These are phyloP conservation scores for Axis porcinus DNA, from an alignment of 2,113 vertebrate species.

Conservation along the genomic window DNA sequence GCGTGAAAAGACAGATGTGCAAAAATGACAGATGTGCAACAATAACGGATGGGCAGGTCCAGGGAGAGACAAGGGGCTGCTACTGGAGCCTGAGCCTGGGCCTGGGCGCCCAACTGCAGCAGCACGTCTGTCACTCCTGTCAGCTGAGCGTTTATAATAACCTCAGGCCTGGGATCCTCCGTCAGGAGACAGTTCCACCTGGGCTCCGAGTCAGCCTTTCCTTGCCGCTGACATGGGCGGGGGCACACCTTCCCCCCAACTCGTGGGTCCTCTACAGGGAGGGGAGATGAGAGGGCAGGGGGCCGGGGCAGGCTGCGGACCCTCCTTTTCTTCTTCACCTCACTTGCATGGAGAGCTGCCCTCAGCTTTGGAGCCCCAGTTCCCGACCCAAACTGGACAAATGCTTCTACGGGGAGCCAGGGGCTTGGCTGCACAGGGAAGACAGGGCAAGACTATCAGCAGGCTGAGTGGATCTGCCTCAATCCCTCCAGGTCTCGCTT, in stretches of 20 bases:
- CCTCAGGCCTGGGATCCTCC: neutral
- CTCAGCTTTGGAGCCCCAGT: neutral
- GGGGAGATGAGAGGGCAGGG: neutral
- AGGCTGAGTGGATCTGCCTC: neutral
- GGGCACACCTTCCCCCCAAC: neutral
- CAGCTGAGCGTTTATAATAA: neutral
- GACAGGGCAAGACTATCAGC: neutral
- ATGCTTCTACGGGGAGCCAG: neutral
- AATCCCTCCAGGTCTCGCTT: neutral
- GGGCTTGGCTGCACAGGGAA: neutral
- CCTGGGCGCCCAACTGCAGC: neutral
- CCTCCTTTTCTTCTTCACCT: neutral
- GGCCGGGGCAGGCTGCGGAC: neutral
- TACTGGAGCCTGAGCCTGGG: neutral
- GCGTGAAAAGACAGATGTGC: neutral
- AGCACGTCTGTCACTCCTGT: neutral
- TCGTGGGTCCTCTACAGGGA: neutral
- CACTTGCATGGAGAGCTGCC: neutral
- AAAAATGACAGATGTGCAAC: neutral
- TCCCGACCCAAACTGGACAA: neutral
- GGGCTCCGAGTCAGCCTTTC: neutral
- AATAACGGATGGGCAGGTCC: accelerated
- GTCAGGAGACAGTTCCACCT: accelerated
- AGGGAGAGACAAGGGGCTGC: neutral
- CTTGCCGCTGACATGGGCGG: neutral